phyloP scores from a whole-genome alignment of 2,113 vertebrate species.

The Aphelocoma coerulescens region DNA sequence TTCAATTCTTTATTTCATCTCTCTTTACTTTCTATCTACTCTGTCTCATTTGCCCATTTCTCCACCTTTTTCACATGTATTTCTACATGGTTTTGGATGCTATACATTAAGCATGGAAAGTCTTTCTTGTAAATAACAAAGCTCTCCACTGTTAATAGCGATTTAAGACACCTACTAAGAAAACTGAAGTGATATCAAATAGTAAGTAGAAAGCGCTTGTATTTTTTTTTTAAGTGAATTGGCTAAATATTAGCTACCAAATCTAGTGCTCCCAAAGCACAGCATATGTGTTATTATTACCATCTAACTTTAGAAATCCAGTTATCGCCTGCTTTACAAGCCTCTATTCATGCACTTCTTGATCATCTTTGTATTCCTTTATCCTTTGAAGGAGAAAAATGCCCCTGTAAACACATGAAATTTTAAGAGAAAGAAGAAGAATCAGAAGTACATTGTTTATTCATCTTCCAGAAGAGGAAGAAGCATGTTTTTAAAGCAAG shows the following conservation, averaged over 20 bases:
- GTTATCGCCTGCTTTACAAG: background rate
- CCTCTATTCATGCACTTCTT: background rate
- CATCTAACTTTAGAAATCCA: background rate
- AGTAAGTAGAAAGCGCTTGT: background rate
- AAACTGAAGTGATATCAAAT: background rate
- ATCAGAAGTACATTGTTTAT: background rate
- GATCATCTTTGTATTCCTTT: background rate
- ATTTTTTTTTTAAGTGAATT: background rate
- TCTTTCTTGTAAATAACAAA: background rate
- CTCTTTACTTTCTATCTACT: background rate
- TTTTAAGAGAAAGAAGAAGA: background rate
- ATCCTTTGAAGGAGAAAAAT: background rate
- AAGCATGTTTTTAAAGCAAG: background rate
- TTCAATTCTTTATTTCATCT: background rate
- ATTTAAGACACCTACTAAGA: background rate
- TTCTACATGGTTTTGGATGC: background rate
- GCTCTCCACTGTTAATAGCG: background rate
- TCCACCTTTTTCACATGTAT: background rate
- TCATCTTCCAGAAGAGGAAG: background rate
- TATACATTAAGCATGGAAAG: background rate
- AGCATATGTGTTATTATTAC: background rate
- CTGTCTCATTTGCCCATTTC: background rate
- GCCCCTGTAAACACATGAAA: background rate
- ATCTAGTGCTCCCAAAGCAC: background rate
- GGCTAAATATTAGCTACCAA: background rate